Conservation (phyloP, 2,888 invertebrate genomes). For the Dinocampus coccinellae region DNA sequence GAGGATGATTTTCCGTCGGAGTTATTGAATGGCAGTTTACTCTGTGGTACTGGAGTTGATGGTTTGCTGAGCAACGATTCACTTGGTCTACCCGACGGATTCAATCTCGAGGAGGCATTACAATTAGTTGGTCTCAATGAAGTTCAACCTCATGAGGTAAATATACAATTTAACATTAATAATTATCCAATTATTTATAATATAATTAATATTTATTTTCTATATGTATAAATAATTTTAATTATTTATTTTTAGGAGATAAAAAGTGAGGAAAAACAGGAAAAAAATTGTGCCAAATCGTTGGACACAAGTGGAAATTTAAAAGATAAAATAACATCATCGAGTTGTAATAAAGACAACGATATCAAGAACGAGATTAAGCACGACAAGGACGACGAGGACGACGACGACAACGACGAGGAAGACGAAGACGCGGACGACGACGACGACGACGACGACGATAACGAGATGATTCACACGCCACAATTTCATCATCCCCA, state of each 20-base stretch:
- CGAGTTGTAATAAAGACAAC: constrained; percentile 70
- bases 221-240: not conserved
- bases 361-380: no score
- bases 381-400: constrained; percentile 59
- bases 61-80: constrained; percentile 65
- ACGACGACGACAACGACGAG: no score
- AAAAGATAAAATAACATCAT: constrained; percentile 45
- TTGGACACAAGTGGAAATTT: constrained; percentile 61
- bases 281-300: constrained; percentile 48
- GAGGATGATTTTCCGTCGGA: constrained; percentile 65
- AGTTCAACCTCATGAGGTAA: constrained; percentile 63
- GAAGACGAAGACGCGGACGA: constrained; percentile 70
- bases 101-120: constrained; percentile 80
- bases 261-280: constrained; percentile 55
- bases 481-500: constrained; percentile 75
- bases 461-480: constrained; percentile 76
- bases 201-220: not conserved
- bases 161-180: constrained; percentile 69
- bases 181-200: not conserved
- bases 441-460: no score
- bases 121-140: constrained; percentile 82
- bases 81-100: constrained; percentile 74
- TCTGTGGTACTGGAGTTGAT: constrained; percentile 59
- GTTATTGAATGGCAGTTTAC: constrained; percentile 58
- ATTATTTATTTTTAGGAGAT: constrained; percentile 44